phyloP scores from a whole-genome alignment of 2,113 vertebrate genomes.

The Seriola aureovittata region DNA sequence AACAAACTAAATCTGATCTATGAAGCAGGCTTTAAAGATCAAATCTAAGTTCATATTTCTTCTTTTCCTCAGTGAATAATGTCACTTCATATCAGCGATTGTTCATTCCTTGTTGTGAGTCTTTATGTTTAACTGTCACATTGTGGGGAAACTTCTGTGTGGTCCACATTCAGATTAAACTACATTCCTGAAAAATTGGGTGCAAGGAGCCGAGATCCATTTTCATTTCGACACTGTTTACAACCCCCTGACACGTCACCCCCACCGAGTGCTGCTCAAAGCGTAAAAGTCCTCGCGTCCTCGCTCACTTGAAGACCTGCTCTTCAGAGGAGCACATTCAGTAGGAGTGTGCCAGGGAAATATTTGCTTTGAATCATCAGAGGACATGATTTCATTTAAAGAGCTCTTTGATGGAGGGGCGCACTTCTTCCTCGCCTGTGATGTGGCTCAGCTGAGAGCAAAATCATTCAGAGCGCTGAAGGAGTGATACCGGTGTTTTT shows the following conservation, averaged over 20 bases:
- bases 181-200: slow-evolving; percentile 39
- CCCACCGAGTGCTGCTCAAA: slow-evolving; percentile 35
- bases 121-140: background rate
- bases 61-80: background rate
- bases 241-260: slow-evolving; percentile 12
- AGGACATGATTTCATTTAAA: slow-evolving; percentile 79
- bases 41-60: background rate
- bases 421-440: slow-evolving; percentile 65
- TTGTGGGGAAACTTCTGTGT: background rate
- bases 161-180: slow-evolving; percentile 11
- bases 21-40: background rate
- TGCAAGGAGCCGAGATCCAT: slow-evolving; percentile 41
- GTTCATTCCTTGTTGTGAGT: background rate
- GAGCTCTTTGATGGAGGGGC: slow-evolving; percentile 72
- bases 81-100: background rate
- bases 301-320: slow-evolving; percentile 61
- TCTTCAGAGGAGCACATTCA: slow-evolving; percentile 67
- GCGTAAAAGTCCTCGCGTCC: slow-evolving; percentile 42
- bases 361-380: slow-evolving; percentile 80
- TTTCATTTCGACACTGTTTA: slow-evolving; percentile 58
- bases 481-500: slow-evolving; percentile 53
- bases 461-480: slow-evolving; percentile 68
- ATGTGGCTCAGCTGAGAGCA: slow-evolving; percentile 74
- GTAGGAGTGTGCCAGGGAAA: slow-evolving; percentile 63
- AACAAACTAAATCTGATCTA: background rate